Evolutionary conservation across 2,888 invertebrate species (phyloP).

Genomic region (Heliothis peltigera): DNA sequence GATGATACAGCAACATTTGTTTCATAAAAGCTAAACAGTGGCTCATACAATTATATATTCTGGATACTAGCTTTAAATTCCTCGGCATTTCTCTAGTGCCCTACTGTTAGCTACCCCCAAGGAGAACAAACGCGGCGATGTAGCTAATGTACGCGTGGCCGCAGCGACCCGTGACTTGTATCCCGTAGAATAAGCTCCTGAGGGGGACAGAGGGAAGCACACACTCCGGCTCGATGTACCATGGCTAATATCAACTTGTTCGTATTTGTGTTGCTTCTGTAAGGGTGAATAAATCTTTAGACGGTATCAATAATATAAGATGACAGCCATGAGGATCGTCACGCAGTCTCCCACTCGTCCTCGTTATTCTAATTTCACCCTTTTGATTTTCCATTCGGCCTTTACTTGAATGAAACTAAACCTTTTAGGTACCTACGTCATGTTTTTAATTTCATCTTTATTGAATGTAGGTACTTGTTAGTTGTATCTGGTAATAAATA

Average conservation of each 20-base stretch:
- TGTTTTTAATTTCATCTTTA: slow-evolving; percentile 14
- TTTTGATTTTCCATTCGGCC: slow-evolving; percentile 18
- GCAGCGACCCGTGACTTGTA: slow-evolving; percentile 25
- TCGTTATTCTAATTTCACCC: slow-evolving; percentile 12
- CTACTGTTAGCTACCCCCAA: slow-evolving; percentile 34
- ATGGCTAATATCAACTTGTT: slow-evolving; percentile 44
- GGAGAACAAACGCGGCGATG: slow-evolving; percentile 37
- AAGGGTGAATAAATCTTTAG: slow-evolving; percentile 53
- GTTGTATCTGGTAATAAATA: too few relatives aligned
- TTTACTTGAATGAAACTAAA: slow-evolving; percentile 1
- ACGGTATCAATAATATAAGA: slow-evolving; percentile 26
- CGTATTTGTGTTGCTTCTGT: slow-evolving; percentile 27
- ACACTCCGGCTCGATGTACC: slow-evolving; percentile 24
- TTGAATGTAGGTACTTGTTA: not conserved
- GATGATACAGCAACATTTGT: too few relatives aligned
- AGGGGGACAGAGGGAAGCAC: slow-evolving; percentile 19
- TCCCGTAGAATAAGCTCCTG: slow-evolving; percentile 18
- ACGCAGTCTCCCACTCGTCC: not conserved
- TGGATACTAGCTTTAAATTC: slow-evolving; percentile 38
- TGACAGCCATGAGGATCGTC: slow-evolving; percentile 17
- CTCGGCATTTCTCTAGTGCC: slow-evolving; percentile 21
- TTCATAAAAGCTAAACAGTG: slow-evolving; percentile 1
- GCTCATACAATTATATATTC: slow-evolving; percentile 32
- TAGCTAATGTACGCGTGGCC: slow-evolving; percentile 50
- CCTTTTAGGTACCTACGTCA: slow-evolving; percentile 8